phyloP scores from a whole-genome alignment of 2,113 vertebrate species.

The Candoia aspera region DNA sequence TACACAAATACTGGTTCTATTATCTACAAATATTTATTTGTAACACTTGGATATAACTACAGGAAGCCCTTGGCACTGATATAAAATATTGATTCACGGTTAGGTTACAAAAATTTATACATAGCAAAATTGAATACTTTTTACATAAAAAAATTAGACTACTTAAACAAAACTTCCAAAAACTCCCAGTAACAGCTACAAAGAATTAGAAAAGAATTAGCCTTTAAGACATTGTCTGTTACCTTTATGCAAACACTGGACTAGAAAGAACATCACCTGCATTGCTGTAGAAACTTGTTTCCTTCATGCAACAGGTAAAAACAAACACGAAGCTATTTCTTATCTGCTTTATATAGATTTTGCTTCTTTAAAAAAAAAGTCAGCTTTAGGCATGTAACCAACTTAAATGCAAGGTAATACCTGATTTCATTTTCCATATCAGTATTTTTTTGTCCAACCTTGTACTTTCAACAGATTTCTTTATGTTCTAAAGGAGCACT shows the following conservation, averaged over 20 bases:
- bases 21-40: conserved; percentile 85
- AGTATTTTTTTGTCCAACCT: conserved; percentile 61
- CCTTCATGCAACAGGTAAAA: conserved; percentile 87
- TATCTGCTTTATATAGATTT: conserved; percentile 77
- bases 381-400: conserved; percentile 68
- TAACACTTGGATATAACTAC: conserved; percentile 86
- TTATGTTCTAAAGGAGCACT: conserved; percentile 55
- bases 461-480: conserved; percentile 72
- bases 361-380: conserved; percentile 73
- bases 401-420: conserved; percentile 59
- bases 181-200: conserved; percentile 79
- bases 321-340: conserved; percentile 85
- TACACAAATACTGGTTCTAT: conserved; percentile 77
- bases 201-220: conserved; percentile 84
- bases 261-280: conserved; percentile 89
- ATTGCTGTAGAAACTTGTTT: conserved; percentile 81
- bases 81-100: conserved; percentile 94
- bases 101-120: conserved; percentile 98
- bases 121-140: conserved; percentile 95
- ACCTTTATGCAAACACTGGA: conserved; percentile 82
- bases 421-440: conserved; percentile 57
- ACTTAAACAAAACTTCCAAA: conserved; percentile 81
- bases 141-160: conserved; percentile 91
- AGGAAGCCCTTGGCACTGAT: conserved; percentile 90
- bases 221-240: conserved; percentile 87